Evolutionary conservation across 2,797 vertebrate species (phyloP), one percentile per base, ranked within the genome.

Genomic region (Acrossocheilus fasciatus): DNA sequence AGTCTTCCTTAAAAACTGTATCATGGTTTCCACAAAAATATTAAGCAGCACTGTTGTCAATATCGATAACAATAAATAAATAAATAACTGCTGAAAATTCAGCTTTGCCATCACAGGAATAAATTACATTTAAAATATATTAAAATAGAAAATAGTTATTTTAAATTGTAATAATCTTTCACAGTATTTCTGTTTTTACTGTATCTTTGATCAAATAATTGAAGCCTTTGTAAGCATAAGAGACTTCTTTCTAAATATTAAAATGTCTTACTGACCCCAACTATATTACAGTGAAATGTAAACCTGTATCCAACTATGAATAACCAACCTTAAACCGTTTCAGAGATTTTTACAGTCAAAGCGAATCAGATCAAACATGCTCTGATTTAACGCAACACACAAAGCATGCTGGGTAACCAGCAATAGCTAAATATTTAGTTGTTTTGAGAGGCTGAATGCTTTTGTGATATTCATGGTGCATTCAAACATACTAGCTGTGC

Each of bases 401-500:
- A 36, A 41, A 39, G 68, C 34, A 69, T 69, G 17, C 17, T 39
- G 17, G 66, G 6, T 36, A 39, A 39, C 17, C 34, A 73, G 39
- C 39, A 41, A 5, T 34, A 26, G 6, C 62, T 36, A 17, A n/a
- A 45, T 26, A 47, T 73, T 15, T 73, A 0, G 1, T 7, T 3
- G n/a, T 57, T 50, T 57, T 74, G 45, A 41, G 12, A 54, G 20
- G 30, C 23, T 52, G 17, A 34, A 23, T 17, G 14, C n/a, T 77
- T 41, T 14, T 68, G 72, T 84, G 47, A 54, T 43, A 17, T 70
- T 66, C 2, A 23, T 12, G 18, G 30, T 85, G 17, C 57, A 41
- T 39, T 89, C 64, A 86, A 86, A 82, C 20, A 81, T 45, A 34
- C 57, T 73, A 74, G 70, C 83, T 77, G 75, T 85, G 78, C 78